Evolutionary conservation across 2,113 vertebrate species (phyloP).

Genomic region (Platycercus adscitus): DNA sequence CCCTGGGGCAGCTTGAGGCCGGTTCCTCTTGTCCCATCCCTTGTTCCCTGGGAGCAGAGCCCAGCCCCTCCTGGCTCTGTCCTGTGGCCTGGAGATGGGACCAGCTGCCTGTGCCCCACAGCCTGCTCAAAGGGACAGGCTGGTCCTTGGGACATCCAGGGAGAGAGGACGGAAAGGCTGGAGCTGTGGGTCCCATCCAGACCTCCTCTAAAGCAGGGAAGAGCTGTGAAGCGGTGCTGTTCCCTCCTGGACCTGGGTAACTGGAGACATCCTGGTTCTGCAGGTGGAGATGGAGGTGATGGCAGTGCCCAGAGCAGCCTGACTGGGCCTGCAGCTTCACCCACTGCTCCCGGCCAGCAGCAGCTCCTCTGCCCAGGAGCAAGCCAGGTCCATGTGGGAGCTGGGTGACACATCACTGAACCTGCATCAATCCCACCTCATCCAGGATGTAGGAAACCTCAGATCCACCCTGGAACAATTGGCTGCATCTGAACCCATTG

Average conservation of each 20-base stretch:
- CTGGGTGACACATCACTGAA: background rate
- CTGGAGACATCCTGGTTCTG: background rate
- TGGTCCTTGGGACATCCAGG: background rate
- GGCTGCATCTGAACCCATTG: background rate
- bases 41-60: background rate
- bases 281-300: background rate
- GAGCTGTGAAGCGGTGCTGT: background rate
- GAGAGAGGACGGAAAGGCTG: background rate
- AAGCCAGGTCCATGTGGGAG: background rate
- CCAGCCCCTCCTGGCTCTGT: background rate
- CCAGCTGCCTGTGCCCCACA: background rate
- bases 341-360: fast-evolving
- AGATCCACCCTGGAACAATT: background rate
- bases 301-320: background rate
- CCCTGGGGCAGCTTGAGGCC: background rate
- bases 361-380: background rate
- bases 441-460: background rate
- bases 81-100: background rate
- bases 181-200: fast-evolving
- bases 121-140: background rate
- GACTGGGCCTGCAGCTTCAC: background rate
- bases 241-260: background rate
- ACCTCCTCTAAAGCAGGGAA: background rate
- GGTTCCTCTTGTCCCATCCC: background rate
- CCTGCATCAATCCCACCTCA: background rate